Evolutionary conservation across 35 echinoderm and acorn worm species (phyloP), one percentile per base, ranked within the genome.

Genomic region (Stichopus chloronotus): DNA sequence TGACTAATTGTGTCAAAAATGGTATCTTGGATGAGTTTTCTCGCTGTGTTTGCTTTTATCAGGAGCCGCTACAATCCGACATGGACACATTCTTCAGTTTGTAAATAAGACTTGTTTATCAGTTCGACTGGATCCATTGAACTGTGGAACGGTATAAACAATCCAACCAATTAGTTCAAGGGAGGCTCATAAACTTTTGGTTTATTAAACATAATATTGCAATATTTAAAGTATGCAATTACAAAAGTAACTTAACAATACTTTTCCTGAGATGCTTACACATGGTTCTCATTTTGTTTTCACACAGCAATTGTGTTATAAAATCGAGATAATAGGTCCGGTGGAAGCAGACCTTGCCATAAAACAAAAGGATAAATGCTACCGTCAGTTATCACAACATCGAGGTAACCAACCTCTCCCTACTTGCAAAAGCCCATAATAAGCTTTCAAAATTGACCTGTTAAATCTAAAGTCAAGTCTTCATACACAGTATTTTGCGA

Each of bases 251-350:
- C 22, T 74, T 1, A 20, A n/a, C 19, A 74, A 74, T n/a, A 21
- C 6, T 74, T 74, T 74, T n/a, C 69, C 69, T 7, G 13, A 20
- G 69, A 19, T 20, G 22, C 13, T 20, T 20, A 74, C 69, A 74
- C 69, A 74, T 74, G 69, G 69, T 74, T 74, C 69, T 74, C 17
- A 74, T 74, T 74, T n/a, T 74, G 69, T 74, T 74, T 74, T 43
- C 69, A 14, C 12, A 16, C 69, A 74, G 69, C 17, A 14, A 74
- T 20, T 20, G 22, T 14, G 69, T 74, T 74, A 74, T 74, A 74
- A 74, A 61, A 74, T 74, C 17, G 22, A 7, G 17, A 74, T 74
- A 74, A 74, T 74, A 74, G 69, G 22, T 16, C 17, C 69, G 7
- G 22, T 16, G 69, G 69, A 74, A 74, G 11, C 69, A 24, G 22